phyloP scores from a whole-genome alignment of 1,140 invertebrate genomes.

The Trichonephila clavata region DNA sequence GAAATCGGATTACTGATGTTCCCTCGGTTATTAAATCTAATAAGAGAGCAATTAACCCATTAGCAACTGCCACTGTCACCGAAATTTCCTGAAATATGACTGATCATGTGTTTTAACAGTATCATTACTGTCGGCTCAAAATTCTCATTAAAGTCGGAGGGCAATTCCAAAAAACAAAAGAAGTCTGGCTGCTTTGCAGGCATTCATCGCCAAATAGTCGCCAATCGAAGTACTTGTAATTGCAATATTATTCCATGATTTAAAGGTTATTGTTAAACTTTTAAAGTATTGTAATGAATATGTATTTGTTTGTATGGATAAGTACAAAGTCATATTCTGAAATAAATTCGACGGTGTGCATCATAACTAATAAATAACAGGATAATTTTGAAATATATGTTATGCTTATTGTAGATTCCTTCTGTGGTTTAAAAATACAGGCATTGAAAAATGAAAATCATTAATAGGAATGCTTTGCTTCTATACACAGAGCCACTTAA shows the following conservation, averaged over 20 bases:
- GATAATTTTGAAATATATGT: no score
- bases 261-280: neutral
- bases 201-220: neutral
- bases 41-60: constrained; percentile 36
- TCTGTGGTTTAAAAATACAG: no score
- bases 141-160: neutral
- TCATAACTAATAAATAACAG: no score
- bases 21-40: constrained; percentile 38
- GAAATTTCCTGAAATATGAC: neutral
- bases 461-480: no score
- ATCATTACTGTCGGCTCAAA: constrained; percentile 8
- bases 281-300: neutral
- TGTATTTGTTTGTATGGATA: neutral
- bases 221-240: neutral
- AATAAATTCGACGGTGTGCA: no score
- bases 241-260: neutral
- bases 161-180: neutral
- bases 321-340: neutral
- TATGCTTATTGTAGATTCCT: no score
- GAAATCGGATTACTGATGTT: neutral
- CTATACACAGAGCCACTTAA: no score
- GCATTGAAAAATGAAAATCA: no score
- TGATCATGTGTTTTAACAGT: neutral
- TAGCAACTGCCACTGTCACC: constrained; percentile 10
- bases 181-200: neutral